A percentile compares a stretch with the other conserved stretches of the same genome.
Evolutionary conservation across 2,888 invertebrate species (phyloP).

Genomic region (Euphydryas editha): DNA sequence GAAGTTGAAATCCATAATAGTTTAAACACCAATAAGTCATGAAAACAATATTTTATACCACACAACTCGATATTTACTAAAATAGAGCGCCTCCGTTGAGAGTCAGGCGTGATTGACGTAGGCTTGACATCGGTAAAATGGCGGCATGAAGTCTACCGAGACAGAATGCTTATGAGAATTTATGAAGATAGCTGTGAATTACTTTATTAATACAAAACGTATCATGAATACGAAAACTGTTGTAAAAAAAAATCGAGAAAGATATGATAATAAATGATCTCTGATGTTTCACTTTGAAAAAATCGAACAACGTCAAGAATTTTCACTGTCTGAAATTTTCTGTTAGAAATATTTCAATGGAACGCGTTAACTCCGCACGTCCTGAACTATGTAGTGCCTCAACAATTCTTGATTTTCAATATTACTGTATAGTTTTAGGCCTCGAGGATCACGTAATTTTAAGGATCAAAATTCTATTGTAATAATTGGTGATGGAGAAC

Average conservation of each 20-base stretch:
- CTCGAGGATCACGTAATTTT: too few relatives aligned
- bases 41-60: not conserved
- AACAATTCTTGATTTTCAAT: too few relatives aligned
- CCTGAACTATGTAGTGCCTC: too few relatives aligned
- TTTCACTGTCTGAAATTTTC: too few relatives aligned
- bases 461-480: too few relatives aligned
- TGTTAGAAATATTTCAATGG: too few relatives aligned
- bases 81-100: constrained; percentile 25
- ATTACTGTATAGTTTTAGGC: too few relatives aligned
- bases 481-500: too few relatives aligned
- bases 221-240: not conserved
- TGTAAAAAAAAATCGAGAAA: not conserved
- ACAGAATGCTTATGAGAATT: constrained; percentile 33
- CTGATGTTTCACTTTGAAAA: too few relatives aligned
- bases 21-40: not conserved
- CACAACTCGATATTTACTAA: constrained; percentile 14
- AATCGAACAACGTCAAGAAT: too few relatives aligned
- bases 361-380: too few relatives aligned
- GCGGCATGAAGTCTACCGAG: constrained; percentile 24
- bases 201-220: not conserved
- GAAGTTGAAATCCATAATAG: not conserved
- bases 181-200: constrained; percentile 21
- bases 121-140: constrained; percentile 37
- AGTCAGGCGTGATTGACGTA: constrained; percentile 37
- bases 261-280: too few relatives aligned